A percentile compares a stretch with the other conserved stretches of the same genome.
Evolutionary conservation across 2,113 vertebrate genomes (phyloP).

Genomic region (Sigmodon hispidus): DNA sequence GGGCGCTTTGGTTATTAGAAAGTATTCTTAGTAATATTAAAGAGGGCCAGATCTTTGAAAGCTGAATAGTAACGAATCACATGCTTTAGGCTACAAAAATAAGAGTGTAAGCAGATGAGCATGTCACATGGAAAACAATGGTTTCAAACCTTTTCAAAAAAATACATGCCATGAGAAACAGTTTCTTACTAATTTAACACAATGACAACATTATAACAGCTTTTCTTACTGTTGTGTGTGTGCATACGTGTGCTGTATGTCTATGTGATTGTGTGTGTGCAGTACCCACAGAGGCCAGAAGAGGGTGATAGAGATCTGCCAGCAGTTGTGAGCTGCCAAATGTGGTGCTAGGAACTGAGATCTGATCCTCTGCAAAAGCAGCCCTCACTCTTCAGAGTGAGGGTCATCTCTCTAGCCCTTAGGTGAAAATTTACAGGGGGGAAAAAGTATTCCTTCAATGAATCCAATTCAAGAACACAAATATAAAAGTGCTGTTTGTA

Average conservation of each 20-base stretch:
- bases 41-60: not conserved
- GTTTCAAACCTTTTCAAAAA: slow-evolving; percentile 33
- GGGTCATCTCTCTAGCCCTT: not conserved
- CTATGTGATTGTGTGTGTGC: not conserved
- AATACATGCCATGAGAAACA: not conserved
- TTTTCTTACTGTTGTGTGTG: not conserved
- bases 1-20: not conserved
- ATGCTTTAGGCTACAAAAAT: not conserved
- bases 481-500: not conserved
- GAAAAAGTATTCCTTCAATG: not conserved
- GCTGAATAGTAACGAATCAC: slow-evolving; percentile 3
- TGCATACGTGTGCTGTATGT: not conserved
- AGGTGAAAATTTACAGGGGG: not conserved
- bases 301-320: not conserved
- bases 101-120: not conserved
- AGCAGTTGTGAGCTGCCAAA: too few relatives aligned
- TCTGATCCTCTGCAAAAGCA: not conserved
- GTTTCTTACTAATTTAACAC: slow-evolving; percentile 46
- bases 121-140: slow-evolving; percentile 23
- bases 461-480: slow-evolving; percentile 28
- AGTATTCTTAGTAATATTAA: slow-evolving; percentile 19
- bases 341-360: not conserved
- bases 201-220: not conserved
- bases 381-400: too few relatives aligned
- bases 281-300: not conserved